Evolutionary conservation across 2,797 vertebrate genomes (phyloP).

Genomic region (Coendou prehensilis): DNA sequence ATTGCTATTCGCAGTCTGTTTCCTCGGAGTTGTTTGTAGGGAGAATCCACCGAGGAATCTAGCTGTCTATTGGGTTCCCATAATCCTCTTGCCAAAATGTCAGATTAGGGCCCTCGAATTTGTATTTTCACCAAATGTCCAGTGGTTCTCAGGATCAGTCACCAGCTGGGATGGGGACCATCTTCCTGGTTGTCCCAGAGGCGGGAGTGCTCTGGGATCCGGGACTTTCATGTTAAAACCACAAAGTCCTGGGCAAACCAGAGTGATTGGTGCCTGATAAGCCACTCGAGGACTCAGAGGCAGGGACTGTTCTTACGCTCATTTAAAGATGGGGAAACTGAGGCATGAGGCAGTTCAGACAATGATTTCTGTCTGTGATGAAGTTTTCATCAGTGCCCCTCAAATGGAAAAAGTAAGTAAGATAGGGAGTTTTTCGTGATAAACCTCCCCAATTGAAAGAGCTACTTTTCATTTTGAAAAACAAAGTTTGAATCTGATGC

Average conservation of each 20-base stretch:
- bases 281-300: no score
- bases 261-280: no score
- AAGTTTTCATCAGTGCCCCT: not conserved
- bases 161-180: fast-evolving
- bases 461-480: not conserved
- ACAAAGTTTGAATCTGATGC: not conserved
- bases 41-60: not conserved
- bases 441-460: not conserved
- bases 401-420: not conserved
- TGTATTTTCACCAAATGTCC: not conserved
- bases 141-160: no score
- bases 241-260: not conserved
- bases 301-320: not conserved
- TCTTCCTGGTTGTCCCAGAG: not conserved
- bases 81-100: not conserved
- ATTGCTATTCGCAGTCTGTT: fast-evolving
- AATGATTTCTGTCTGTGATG: not conserved
- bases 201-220: not conserved
- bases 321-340: not conserved
- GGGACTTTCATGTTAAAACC: not conserved
- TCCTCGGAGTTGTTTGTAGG: not conserved
- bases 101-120: not conserved
- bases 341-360: not conserved
- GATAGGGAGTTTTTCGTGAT: not conserved
- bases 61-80: fast-evolving